Evolutionary conservation across 2,888 invertebrate genomes (phyloP).

Genomic region (Pogonocherus hispidulus): DNA sequence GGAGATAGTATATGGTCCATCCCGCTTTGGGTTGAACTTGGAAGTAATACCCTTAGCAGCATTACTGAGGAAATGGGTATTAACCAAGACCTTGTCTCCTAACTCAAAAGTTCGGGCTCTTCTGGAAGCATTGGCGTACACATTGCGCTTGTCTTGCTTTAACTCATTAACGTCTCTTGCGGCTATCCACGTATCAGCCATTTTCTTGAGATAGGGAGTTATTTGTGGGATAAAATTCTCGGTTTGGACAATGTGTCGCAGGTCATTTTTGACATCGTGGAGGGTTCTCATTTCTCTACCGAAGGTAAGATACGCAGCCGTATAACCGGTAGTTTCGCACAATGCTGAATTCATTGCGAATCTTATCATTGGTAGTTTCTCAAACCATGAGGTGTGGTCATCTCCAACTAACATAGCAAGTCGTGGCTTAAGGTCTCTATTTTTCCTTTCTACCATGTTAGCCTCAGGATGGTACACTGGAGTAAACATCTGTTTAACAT

Average conservation of each 20-base stretch:
- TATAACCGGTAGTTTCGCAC: slow-evolving; percentile 55
- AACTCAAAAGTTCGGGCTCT: not conserved
- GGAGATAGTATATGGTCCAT: not conserved
- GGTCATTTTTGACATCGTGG: slow-evolving; percentile 53
- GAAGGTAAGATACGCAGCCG: slow-evolving; percentile 60
- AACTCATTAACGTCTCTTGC: slow-evolving; percentile 21
- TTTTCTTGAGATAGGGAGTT: slow-evolving; percentile 51
- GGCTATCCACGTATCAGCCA: slow-evolving; percentile 26
- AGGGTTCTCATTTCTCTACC: slow-evolving; percentile 61
- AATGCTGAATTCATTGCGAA: slow-evolving; percentile 63
- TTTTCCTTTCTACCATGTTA: slow-evolving; percentile 50
- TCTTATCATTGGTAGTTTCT: slow-evolving; percentile 57
- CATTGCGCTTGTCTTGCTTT: not conserved
- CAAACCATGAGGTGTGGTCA: slow-evolving; percentile 60
- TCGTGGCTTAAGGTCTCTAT: slow-evolving; percentile 59
- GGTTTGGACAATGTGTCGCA: not conserved
- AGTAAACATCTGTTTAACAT: slow-evolving; percentile 24
- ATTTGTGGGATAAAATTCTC: slow-evolving; percentile 12
- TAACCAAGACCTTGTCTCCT: not conserved
- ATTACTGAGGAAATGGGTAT: not conserved
- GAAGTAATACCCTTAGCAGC: not conserved
- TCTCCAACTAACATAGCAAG: slow-evolving; percentile 55
- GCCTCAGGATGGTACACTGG: slow-evolving; percentile 48
- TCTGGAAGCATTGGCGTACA: not conserved
- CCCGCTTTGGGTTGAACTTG: not conserved